These are phyloP conservation scores for Baccha elongata DNA, from an alignment of 2,888 invertebrate genomes.

Conservation along the genomic window DNA sequence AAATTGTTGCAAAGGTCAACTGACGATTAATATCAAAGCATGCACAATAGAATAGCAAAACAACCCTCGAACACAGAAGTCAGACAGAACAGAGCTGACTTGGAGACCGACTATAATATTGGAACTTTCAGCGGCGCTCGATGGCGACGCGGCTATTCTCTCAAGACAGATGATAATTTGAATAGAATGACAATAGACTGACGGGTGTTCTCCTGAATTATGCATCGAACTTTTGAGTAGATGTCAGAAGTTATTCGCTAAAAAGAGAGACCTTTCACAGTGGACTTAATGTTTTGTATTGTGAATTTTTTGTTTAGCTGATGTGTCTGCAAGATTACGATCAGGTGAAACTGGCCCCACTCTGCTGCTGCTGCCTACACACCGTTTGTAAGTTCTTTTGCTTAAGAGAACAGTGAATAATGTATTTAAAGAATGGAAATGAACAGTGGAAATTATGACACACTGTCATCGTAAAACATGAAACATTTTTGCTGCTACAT, in stretches of 20 bases:
- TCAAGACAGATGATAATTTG: conserved; percentile 71
- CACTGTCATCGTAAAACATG: conserved; percentile 72
- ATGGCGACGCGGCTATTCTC: conserved; percentile 14
- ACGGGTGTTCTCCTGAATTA: conserved; percentile 72
- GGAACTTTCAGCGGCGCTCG: not conserved
- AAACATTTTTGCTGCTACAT: conserved; percentile 51
- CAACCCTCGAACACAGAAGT: conserved; percentile 32
- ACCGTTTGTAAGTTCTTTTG: not conserved
- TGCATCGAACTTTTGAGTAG: conserved; percentile 69
- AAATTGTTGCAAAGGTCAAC: conserved; percentile 68
- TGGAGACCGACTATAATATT: not conserved
- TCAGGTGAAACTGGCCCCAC: conserved; percentile 54
- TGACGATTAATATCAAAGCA: conserved; percentile 67
- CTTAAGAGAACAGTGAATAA: conserved; percentile 56
- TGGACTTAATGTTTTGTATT: conserved; percentile 36
- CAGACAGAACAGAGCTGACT: conserved; percentile 8
- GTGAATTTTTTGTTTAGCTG: conserved; percentile 34
- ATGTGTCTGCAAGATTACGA: conserved; percentile 64
- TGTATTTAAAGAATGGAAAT: conserved; percentile 71
- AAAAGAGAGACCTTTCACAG: not conserved
- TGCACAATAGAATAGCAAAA: conserved; percentile 48
- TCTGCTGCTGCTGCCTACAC: not conserved
- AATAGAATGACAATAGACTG: conserved; percentile 73
- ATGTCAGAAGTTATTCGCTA: conserved; percentile 62
- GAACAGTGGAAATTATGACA: conserved; percentile 71